Conservation (phyloP, 2,888 invertebrate genomes). For the Petrophora chlorosata region DNA sequence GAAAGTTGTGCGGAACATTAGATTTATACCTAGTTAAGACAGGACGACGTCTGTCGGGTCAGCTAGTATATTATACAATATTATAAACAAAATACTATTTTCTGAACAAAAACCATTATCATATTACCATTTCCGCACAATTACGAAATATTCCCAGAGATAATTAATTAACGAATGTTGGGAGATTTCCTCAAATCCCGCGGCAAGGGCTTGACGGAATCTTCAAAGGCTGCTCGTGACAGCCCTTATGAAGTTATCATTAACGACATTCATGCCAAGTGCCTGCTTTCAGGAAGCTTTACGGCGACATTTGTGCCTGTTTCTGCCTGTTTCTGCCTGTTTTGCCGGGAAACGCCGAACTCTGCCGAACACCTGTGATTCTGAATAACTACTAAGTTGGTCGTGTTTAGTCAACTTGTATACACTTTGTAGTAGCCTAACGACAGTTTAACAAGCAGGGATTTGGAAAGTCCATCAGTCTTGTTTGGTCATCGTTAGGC, state of each 20-base stretch:
- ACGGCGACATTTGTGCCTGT: constrained; percentile 11
- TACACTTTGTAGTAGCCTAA: constrained; percentile 13
- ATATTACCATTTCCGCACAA: no score
- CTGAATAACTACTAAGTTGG: constrained; percentile 7
- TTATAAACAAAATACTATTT: no score
- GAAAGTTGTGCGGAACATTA: no score
- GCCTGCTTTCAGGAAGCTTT: constrained; percentile 13
- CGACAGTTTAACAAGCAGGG: constrained; percentile 31
- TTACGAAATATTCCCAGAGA: constrained; percentile 4
- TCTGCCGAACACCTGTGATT: constrained; percentile 17
- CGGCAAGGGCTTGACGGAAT: constrained; percentile 12
- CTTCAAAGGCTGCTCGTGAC: constrained; percentile 18
- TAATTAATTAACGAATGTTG: constrained; percentile 14
- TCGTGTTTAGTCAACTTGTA: constrained; percentile 15
- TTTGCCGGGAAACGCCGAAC: constrained; percentile 4
- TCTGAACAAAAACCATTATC: no score
- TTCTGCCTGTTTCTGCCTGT: no score
- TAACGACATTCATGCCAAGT: constrained; percentile 17
- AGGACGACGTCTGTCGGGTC: no score
- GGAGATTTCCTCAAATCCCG: constrained; percentile 4
- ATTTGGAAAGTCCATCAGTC: constrained; percentile 16
- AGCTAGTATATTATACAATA: no score
- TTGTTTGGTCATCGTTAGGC: constrained; percentile 8
- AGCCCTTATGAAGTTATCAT: constrained; percentile 22
- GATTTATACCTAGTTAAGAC: no score